Evolutionary conservation across 2,888 invertebrate species (phyloP), one percentile per base, ranked within the genome.

Genomic region (Caenorhabditis sp.): DNA sequence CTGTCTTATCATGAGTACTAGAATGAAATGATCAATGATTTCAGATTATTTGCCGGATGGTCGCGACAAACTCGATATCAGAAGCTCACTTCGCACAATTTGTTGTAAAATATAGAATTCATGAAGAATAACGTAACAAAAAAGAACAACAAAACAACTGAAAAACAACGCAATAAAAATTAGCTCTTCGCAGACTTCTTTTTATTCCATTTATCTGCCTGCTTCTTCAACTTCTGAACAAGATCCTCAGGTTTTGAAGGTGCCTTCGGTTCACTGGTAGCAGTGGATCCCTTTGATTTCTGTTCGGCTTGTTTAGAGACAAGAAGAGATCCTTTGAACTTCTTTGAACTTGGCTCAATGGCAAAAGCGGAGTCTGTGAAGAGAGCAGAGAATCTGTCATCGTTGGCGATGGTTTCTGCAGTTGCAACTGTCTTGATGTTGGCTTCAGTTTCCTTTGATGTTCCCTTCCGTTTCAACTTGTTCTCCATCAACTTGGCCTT

Each of bases 321-420:
- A 16, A 85, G 76, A n/a, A 69, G 59, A 7, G 75, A 74, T 51
- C 75, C 73, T 49, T 85, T 85, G 66, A 83, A 83, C 41, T 83
- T 80, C 70, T 85, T 83, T 16, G 74, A 79, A 24, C 79, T 82
- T 22, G 77, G 86, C 68, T 91, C 91, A 70, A 91, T 90, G 4
- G 90, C 88, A 59, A 90, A 91, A 5, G 89, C 89, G 35, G 88
- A 88, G 69, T 90, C 87, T 22, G 89, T 89, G 86, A 91, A 91
- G 22, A 91, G 86, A 35, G 91, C 90, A 1, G 84, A 76, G 87
- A 91, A 91, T 35, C 91, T 87, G 19, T 82, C 76, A 58, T 91
- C 91, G 2, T 87, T 85, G 1, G 73, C 79, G 14, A 89, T 80
- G 10, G 72, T 76, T n/a, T 85, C 85, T 0, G 86, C 82, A n/a